A percentile compares a stretch with the other conserved stretches of the same genome.
phyloP scores from a whole-genome alignment of 92 coral and sea anemone genomes.

The Scolanthus callimorphus region DNA sequence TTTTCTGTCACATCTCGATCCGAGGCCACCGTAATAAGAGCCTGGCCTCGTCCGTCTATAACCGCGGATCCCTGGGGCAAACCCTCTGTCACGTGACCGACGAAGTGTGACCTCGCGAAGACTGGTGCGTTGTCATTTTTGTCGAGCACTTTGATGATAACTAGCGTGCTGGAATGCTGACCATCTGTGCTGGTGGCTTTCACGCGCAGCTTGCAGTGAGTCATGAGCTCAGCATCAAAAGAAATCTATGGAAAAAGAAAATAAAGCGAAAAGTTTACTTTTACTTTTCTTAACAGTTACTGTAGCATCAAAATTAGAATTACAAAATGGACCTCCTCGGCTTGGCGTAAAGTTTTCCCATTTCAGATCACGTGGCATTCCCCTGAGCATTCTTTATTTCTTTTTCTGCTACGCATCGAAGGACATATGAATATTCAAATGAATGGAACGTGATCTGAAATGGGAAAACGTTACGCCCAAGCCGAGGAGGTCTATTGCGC shows the following conservation, averaged over 20 bases:
- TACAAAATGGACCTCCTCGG: no score
- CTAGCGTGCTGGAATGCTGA: constrained; percentile 48
- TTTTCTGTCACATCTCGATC: constrained; percentile 65
- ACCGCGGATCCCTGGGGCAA: constrained; percentile 59
- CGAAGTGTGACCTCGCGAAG: constrained; percentile 37
- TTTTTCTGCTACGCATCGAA: no score
- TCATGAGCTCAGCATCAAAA: constrained; percentile 76
- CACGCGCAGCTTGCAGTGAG: constrained; percentile 65
- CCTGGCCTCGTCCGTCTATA: constrained; percentile 44
- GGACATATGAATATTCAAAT: no score
- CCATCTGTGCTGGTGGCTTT: constrained; percentile 73
- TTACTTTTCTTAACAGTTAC: no score
- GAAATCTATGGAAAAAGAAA: constrained; percentile 43
- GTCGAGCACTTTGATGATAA: constrained; percentile 59
- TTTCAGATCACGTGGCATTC: no score
- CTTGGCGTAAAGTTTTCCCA: no score
- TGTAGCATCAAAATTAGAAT: no score
- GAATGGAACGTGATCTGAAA: no score
- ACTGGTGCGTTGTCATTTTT: constrained; percentile 83
- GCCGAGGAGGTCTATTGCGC: no score
- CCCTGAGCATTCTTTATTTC: no score
- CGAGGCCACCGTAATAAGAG: constrained; percentile 71
- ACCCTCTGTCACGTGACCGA: constrained; percentile 78
- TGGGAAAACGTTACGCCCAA: no score
- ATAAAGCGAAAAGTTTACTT: no score